Evolutionary conservation across 1,140 invertebrate genomes (phyloP), one percentile per base, ranked within the genome.

Genomic region (Drosophila parabipectinata): DNA sequence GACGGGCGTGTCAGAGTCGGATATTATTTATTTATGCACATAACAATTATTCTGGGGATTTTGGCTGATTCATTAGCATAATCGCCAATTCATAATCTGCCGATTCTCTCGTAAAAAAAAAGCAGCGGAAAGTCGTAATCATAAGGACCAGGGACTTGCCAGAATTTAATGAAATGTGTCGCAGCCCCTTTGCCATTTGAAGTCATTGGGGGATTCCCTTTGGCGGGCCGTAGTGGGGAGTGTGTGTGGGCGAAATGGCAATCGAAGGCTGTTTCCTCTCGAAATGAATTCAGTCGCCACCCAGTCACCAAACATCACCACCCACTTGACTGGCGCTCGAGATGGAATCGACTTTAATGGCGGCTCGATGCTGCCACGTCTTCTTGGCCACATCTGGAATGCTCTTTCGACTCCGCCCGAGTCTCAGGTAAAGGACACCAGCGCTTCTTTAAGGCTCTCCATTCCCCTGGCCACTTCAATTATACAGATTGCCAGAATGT

Each of bases 31-130:
- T 54, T 53, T 79, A 72, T 79, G 71, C 59, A 74, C 59, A 82
- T 75, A 83, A 61, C 50, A 83, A 83, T 84, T 73, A 61, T 75
- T 64, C 66, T 52, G 21, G 26, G 10, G 77, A 58, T 75, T 68
- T 58, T 48, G 30, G 26, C 8, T 56, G 77, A 55, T 79, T 77
- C 77, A 85, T 85, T 85, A 87, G 64, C 81, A 85, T 85, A 85
- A 85, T 85, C 81, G 81, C 78, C 81, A 82, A 85, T 87, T 85
- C 82, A 85, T 85, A 85, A 85, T 85, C 82, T 74, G 67, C 60
- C 66, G 59, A 45, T 61, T n/a, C 47, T 12, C 14, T 26, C 5
- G 39, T 30, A 21, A 47, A 47, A 44, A 44, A 15, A 15, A 44
- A 44, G 34, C 34, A 12, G 10, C 34, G 37, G 14, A 44, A 14